Evolutionary conservation across 2,888 invertebrate genomes (phyloP), one percentile per base, ranked within the genome.

Genomic region (Parnassius glacialis): DNA sequence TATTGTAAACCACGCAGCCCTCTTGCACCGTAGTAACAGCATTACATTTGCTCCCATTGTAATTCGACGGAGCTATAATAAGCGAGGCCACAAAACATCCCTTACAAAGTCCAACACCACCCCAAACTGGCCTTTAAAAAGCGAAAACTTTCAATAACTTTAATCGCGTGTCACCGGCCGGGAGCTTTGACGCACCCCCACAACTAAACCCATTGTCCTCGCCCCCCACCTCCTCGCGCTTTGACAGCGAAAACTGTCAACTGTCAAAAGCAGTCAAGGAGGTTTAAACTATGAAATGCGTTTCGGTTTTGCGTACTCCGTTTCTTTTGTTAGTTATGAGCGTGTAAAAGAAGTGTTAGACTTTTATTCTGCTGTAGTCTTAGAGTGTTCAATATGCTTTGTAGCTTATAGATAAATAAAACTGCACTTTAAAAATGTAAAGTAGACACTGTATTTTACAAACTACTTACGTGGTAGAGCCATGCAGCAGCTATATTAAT

Each of bases 161-260:
- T 85, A 90, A 90, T 84, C 85, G 87, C 85, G 79, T 83, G 87
- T 88, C 88, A 85, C 48, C 48, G 81, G 81, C 74, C 74, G 76
- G 68, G 77, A 81, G 81, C 78, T 77, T 76, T 85, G 87, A 88
- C 88, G 83, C 84, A 86, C 89, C 90, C 84, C 86, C 84, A 76
- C 61, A 74, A 85, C 86, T 85, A 87, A 83, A 81, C 81, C 85
- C 73, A 86, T 87, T 87, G 88, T 89, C 80, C 74, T 75, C 76
- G 74, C 68, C 74, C 42, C 60, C 55, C 43, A 11, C 41, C 54
- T 20, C 53, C 48, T 53, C 48, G 48, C 13, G 67, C 76, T 81
- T 83, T 84, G 86, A 87, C 88, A 87, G 84, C 77, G 86, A 85
- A 87, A 87, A 88, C 90, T 90, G 90, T 90, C 90, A 90, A 91